Base-by-base conservation (phyloP, 2,888 invertebrate species). In the Periphyllus acericola region DNA sequence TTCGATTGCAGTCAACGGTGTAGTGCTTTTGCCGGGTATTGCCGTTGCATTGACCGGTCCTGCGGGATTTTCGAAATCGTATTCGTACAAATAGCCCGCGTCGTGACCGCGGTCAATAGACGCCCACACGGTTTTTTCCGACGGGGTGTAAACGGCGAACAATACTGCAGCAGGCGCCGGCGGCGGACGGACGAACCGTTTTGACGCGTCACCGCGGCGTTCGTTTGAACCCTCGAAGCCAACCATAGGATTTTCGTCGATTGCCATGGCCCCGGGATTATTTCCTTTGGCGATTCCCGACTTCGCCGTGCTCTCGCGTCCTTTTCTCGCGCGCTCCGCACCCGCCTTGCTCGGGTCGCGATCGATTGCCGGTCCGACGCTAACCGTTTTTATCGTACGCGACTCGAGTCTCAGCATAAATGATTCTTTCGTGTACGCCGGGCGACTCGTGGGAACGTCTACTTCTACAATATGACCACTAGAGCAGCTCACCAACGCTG, bases 91-190 rank as follows among this genome's bases (percentile, higher is more conserved):
- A 90, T 94, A 95, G 40, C 95, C 95, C 5, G 94, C 93, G 91
- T 95, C 95, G 90, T 93, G 95, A 40, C 94, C 95, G 4, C n/a
- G n/a, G n/a, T 92, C 93, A 92, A 95, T 92, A 0, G 94, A 94
- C 0, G 95, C 90, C 94, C 94, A 94, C 86, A 95, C 91, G 0
- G 93, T 93, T 36, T 92, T 91, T 4, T 92, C 91, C 2, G 90
- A 89, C 9, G 89, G 74, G 21, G 84, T 89, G 14, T 85, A 86
- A 25, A 89, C 92, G 46, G 93, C 92, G 92, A 93, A 93, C 29
- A 94, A 91, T n/a, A 95, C 36, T 46, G 11, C 92, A 78, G 92
- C n/a, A n/a, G 91, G 90, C 93, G n/a, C 94, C 0, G 94, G 94
- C 14, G 92, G 91, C 90, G 93, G 92, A 0, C 95, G 95, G 89